Evolutionary conservation across 2,113 vertebrate species (phyloP), one percentile per base, ranked within the genome.

Genomic region (Saccopteryx leptura): DNA sequence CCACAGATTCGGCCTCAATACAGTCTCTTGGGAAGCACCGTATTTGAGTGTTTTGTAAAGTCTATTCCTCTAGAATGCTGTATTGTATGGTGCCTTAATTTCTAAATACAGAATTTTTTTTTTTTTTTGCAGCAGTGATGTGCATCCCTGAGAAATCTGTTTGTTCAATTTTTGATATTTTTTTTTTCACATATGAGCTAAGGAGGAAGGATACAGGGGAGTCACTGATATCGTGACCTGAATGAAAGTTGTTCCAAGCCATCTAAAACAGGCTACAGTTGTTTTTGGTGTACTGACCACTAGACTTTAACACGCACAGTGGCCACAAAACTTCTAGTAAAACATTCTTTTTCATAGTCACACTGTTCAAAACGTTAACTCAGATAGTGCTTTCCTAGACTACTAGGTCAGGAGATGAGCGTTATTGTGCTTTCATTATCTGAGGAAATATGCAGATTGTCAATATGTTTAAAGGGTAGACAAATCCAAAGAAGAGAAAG

Each of bases 71-170:
- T 90, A 26, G 2, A 68, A 95, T 46, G 13, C n/a, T 60, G 1
- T 65, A 56, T 85, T 4, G 8, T 85, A 56, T 39, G 17, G 58
- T 26, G 39, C 86, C 12, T 75, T 95, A 94, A 68, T 94, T 86
- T 80, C 74, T 52, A 63, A 75, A 80, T 63, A 13, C 39, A 68
- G 17, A n/a, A 11, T n/a, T n/a, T n/a, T n/a, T n/a, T n/a, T 63
- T 85, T 39, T 56, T n/a, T 89, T 75, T 92, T 86, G 28, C 7
- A 90, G 24, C 21, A 75, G 4, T 1, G 33, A 31, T 33, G 33
- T 52, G 5, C 14, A 68, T 75, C 33, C 90, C 74, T 54, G 33
- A 92, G 52, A 84, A 80, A 90, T 52, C 46, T 86, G 28, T 31
- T 31, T 48, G 12, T 52, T 58, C 4, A 8, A 0, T 56, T 33